phyloP scores from a whole-genome alignment of 2,113 vertebrate genomes.

The Butastur rufipennis region DNA sequence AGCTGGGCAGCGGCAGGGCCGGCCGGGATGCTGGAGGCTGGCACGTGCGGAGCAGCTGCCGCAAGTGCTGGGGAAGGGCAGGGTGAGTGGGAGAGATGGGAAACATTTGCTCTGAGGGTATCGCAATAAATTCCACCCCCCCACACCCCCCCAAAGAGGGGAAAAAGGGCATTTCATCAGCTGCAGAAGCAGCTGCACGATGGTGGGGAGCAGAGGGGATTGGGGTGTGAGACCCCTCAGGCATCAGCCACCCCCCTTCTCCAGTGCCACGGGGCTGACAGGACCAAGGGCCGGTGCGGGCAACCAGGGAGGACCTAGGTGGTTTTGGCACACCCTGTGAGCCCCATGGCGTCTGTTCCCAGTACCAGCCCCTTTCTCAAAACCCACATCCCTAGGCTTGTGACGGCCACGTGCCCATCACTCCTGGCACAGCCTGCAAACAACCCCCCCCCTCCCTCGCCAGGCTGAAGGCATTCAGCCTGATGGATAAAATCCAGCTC shows the following conservation, averaged over 20 bases:
- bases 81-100: too few relatives aligned
- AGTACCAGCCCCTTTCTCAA: neutral
- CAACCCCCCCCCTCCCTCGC: too few relatives aligned
- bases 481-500: neutral
- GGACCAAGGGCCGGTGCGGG: neutral
- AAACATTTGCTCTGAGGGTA: neutral
- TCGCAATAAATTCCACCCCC: neutral
- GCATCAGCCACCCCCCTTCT: neutral
- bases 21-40: fast-evolving
- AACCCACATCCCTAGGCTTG: neutral
- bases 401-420: neutral
- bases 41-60: fast-evolving
- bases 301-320: neutral
- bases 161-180: neutral
- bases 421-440: neutral
- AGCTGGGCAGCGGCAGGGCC: neutral
- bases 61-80: neutral
- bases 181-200: neutral
- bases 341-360: neutral
- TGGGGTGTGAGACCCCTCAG: neutral
- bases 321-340: neutral
- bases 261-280: fast-evolving
- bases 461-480: neutral
- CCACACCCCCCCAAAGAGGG: fast-evolving
- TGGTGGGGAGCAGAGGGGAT: neutral